Evolutionary conservation across 2,797 vertebrate species (phyloP).

Genomic region (Tenualosa thibaudeaui): DNA sequence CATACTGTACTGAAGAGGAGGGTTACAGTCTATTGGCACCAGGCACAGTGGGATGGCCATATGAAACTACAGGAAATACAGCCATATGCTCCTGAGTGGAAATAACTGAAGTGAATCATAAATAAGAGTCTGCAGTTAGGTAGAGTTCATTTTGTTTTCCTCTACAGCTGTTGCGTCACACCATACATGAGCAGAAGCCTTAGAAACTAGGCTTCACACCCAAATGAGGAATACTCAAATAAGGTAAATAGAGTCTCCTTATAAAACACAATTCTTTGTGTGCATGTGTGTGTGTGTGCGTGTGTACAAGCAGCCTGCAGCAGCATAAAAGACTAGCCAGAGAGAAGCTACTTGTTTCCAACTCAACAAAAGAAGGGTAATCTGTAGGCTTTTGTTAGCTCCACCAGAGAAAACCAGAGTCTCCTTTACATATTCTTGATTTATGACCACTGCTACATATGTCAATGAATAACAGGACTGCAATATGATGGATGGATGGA

Average conservation of each 20-base stretch:
- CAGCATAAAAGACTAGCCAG: background rate
- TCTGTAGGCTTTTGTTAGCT: background rate
- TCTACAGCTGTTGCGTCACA: background rate
- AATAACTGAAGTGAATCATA: too few species aligned
- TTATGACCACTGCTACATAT: background rate
- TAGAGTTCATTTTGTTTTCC: too few species aligned
- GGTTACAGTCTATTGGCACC: too few species aligned
- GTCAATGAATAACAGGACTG: background rate
- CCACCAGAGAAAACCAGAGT: background rate
- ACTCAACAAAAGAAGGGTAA: background rate
- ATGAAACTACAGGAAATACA: background rate
- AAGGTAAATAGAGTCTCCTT: conserved; percentile 47
- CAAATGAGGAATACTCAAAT: conserved; percentile 47
- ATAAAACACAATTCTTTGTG: conserved; percentile 28
- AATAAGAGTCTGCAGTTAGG: too few species aligned
- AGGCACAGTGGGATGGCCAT: background rate
- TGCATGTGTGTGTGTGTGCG: background rate
- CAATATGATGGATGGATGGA: background rate
- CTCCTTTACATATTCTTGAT: background rate
- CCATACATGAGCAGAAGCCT: conserved; percentile 42
- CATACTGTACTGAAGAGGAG: background rate
- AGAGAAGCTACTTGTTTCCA: background rate
- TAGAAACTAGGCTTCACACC: conserved; percentile 26
- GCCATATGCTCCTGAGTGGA: too few species aligned
- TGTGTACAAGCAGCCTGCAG: background rate